Percentiles rank a stretch among this genome's conserved stretches.
These are phyloP conservation scores for Oncorhynchus gorbuscha DNA, from an alignment of 2,113 vertebrate species.

Conservation along the genomic window DNA sequence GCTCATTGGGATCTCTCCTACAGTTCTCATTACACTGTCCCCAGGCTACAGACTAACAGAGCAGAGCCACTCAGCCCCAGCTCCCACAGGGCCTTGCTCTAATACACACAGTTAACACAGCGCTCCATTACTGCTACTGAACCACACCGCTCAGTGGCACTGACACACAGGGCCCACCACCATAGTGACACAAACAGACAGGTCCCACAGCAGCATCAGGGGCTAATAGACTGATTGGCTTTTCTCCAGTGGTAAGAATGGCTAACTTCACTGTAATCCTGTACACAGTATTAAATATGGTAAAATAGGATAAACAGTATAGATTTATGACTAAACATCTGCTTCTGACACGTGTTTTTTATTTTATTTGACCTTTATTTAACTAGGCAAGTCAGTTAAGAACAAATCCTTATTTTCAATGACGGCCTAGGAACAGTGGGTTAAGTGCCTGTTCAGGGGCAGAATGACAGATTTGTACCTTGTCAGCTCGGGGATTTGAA, in stretches of 20 bases:
- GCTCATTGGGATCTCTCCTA: constrained; percentile 24
- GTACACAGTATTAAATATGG: neutral
- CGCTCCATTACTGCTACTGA: constrained; percentile 36
- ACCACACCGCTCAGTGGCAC: constrained; percentile 17
- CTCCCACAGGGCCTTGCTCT: constrained; percentile 41
- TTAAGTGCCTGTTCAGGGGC: too few species aligned
- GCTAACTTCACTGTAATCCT: neutral
- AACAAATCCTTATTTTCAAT: too few species aligned
- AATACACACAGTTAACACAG: constrained; percentile 41
- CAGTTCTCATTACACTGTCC: constrained; percentile 50
- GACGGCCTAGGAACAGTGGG: too few species aligned
- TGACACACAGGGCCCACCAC: neutral
- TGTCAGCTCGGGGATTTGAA: too few species aligned
- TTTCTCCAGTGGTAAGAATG: too few species aligned
- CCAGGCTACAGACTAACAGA: constrained; percentile 35
- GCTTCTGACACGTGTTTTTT: constrained; percentile 2
- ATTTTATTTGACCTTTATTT: too few species aligned
- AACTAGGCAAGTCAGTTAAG: too few species aligned
- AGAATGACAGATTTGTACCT: too few species aligned
- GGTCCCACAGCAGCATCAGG: too few species aligned
- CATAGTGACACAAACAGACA: neutral
- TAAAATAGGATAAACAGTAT: neutral
- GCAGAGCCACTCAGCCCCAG: constrained; percentile 21
- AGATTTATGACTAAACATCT: neutral
- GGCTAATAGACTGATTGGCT: neutral